Evolutionary conservation across 2,113 vertebrate genomes (phyloP).

Genomic region (Xiphorhynchus elegans): DNA sequence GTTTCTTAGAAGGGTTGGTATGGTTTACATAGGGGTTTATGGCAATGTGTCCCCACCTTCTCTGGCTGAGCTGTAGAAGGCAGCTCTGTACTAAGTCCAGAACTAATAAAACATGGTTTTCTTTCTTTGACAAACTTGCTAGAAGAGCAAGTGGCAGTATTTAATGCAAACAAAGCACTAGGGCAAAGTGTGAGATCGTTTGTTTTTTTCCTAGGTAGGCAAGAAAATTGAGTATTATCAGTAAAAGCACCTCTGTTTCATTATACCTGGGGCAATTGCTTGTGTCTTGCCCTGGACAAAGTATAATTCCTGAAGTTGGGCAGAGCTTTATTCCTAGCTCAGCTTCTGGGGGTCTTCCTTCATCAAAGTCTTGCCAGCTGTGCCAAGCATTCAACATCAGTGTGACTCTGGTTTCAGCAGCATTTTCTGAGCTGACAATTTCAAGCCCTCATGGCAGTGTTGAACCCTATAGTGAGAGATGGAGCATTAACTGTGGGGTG

Average conservation of each 20-base stretch:
- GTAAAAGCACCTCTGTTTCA: background rate
- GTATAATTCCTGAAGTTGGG: background rate
- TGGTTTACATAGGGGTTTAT: slow-evolving; percentile 21
- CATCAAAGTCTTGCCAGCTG: background rate
- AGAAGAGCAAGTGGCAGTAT: slow-evolving; percentile 15
- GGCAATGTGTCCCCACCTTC: background rate
- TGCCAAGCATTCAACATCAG: background rate
- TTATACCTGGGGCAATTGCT: background rate
- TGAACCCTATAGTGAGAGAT: background rate
- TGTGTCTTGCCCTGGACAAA: background rate
- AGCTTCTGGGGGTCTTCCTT: background rate
- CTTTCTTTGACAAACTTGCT: slow-evolving; percentile 40
- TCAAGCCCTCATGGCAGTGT: background rate
- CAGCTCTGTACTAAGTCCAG: slow-evolving; percentile 16
- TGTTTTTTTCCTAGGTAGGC: background rate
- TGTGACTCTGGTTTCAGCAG: background rate
- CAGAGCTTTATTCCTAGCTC: background rate
- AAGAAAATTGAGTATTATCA: slow-evolving; percentile 16
- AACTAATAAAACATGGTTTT: slow-evolving; percentile 39
- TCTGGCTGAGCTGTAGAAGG: background rate
- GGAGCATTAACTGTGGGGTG: background rate
- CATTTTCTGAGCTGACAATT: background rate
- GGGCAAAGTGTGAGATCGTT: slow-evolving; percentile 9
- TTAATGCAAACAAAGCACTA: slow-evolving; percentile 34
- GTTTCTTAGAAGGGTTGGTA: background rate